These are phyloP conservation scores for Tetrao urogallus DNA, from an alignment of 2,113 vertebrate species.

Conservation along the genomic window DNA sequence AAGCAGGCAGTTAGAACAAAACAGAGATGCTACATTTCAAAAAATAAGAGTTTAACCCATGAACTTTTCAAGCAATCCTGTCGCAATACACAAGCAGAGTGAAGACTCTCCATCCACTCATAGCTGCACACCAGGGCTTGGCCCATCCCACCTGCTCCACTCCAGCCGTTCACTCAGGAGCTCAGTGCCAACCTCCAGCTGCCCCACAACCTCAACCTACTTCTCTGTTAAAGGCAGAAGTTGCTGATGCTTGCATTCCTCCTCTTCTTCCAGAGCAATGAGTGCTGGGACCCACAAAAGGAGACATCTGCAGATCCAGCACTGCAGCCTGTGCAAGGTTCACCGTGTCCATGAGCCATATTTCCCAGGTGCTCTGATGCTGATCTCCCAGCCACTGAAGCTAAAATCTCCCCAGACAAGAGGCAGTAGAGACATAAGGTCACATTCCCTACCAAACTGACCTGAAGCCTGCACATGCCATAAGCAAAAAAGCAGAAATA, in stretches of 20 bases:
- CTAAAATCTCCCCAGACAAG: rapidly evolving
- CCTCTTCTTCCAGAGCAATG: not conserved
- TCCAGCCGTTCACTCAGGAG: not conserved
- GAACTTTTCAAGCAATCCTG: not conserved
- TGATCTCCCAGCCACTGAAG: rapidly evolving
- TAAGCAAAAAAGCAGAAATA: not conserved
- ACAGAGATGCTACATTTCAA: not conserved
- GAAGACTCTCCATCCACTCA: not conserved
- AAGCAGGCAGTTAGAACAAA: not conserved
- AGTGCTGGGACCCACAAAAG: not conserved
- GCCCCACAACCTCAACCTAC: not conserved
- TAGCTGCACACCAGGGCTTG: not conserved
- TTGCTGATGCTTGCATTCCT: not conserved
- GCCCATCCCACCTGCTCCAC: not conserved
- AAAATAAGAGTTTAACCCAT: not conserved
- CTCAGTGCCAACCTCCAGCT: not conserved
- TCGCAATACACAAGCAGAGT: not conserved
- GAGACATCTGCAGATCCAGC: not conserved
- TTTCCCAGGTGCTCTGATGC: not conserved
- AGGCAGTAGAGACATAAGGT: rapidly evolving
- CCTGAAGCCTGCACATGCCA: rapidly evolving
- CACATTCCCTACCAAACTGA: not conserved
- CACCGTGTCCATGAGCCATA: rapidly evolving
- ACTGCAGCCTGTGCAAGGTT: rapidly evolving
- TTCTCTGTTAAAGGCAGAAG: not conserved